Evolutionary conservation across 2,888 invertebrate species (phyloP).

Genomic region (Imbricaverruca yamaguchii): DNA sequence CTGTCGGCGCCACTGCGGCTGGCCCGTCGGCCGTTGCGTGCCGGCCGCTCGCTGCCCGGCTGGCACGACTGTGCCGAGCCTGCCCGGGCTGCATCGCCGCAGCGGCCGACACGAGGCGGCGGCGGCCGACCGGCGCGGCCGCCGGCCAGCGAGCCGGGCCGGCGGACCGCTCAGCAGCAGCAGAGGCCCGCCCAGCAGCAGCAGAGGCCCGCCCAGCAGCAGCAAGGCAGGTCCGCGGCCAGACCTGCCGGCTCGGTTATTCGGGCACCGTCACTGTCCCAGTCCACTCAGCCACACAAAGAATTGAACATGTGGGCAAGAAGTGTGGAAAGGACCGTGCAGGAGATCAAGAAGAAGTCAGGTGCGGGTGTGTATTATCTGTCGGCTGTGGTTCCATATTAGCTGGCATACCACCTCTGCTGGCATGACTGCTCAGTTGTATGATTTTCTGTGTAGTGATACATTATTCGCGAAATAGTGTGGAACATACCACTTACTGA

Average conservation of each 20-base stretch:
- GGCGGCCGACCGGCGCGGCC: background rate
- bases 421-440: too few species aligned
- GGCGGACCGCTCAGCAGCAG: background rate
- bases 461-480: too few species aligned
- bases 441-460: too few species aligned
- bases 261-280: background rate
- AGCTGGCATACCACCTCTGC: too few species aligned
- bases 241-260: background rate
- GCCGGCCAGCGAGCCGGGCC: background rate
- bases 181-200: background rate
- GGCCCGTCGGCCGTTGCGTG: background rate
- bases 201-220: background rate
- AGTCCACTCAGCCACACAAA: background rate
- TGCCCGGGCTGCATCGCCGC: background rate
- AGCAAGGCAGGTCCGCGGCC: background rate
- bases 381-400: too few species aligned
- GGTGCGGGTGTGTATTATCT: background rate
- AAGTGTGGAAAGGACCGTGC: background rate
- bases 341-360: background rate
- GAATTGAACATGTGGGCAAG: background rate
- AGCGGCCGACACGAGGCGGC: background rate
- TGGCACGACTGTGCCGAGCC: background rate
- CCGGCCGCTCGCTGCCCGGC: constrained; percentile 5
- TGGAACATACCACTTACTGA: too few species aligned
- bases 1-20: background rate